Evolutionary conservation across 2,113 vertebrate genomes (phyloP).

Genomic region (Chaetops frenatus): DNA sequence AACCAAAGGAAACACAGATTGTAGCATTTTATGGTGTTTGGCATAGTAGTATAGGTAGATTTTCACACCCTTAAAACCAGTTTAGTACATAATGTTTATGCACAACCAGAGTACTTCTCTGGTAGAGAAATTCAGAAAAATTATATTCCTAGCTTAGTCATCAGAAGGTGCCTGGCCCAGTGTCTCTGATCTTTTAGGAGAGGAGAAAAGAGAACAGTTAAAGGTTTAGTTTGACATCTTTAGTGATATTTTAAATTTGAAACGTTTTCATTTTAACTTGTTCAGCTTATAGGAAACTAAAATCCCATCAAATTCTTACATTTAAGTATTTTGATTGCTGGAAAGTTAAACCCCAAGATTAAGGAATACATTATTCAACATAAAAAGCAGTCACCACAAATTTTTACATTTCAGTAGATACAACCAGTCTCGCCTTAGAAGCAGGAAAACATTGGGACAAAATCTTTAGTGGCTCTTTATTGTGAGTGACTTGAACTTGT

Average conservation of each 20-base stretch:
- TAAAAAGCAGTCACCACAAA: neutral
- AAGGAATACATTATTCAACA: neutral
- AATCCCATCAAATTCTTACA: neutral
- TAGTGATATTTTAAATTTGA: neutral
- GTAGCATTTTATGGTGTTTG: neutral
- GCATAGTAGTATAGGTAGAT: neutral
- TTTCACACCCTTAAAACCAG: neutral
- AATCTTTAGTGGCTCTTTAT: slow-evolving; percentile 25
- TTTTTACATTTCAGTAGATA: neutral
- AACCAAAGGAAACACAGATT: neutral
- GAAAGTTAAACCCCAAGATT: neutral
- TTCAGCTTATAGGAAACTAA: neutral
- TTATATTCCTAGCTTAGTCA: neutral
- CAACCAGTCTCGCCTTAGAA: neutral
- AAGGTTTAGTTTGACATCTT: neutral
- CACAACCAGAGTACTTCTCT: neutral
- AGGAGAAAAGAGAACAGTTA: neutral
- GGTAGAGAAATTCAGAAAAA: neutral
- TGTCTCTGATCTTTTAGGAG: neutral
- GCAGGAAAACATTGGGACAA: slow-evolving; percentile 2
- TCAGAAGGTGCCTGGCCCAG: neutral
- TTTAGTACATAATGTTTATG: neutral
- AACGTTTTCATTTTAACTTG: neutral
- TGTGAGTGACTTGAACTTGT: neutral
- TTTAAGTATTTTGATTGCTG: neutral